A percentile compares a stretch with the other conserved stretches of the same genome.
Conservation (phyloP, 1,140 invertebrate species). For the Trachelipus rathkii region DNA sequence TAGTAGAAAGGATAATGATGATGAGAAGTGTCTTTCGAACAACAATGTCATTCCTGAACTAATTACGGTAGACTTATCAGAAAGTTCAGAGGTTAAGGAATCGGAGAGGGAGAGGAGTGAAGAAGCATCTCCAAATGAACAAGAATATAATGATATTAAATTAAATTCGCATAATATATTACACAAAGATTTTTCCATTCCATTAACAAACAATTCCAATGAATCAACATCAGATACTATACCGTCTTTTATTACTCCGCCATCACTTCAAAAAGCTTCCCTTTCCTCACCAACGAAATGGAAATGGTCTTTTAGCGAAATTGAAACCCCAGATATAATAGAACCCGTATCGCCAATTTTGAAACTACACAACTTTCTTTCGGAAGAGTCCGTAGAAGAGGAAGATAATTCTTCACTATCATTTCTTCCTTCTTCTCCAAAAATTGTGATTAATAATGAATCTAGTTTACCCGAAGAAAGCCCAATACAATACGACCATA, state of each 20-base stretch:
- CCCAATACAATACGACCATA: neutral
- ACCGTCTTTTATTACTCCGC: too few relatives aligned
- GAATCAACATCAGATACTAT: too few relatives aligned
- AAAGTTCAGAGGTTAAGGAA: too few relatives aligned
- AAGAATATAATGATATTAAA: too few relatives aligned
- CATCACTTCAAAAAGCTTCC: neutral
- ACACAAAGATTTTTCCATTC: too few relatives aligned
- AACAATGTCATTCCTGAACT: too few relatives aligned
- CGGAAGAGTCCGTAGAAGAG: neutral
- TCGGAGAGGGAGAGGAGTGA: too few relatives aligned
- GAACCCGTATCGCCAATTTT: neutral
- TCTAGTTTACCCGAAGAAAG: neutral
- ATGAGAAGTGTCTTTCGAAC: too few relatives aligned
- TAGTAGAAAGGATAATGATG: neutral
- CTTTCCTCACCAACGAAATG: neutral
- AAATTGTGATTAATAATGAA: neutral
- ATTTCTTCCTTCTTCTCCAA: slow-evolving; percentile 5
- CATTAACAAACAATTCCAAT: too few relatives aligned
- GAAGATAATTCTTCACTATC: neutral
- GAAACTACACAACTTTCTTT: neutral
- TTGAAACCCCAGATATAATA: neutral
- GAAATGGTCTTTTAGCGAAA: slow-evolving; percentile 7
- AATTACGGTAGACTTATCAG: too few relatives aligned
- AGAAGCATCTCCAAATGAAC: too few relatives aligned
- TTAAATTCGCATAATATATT: too few relatives aligned